Conservation (phyloP, 1,140 invertebrate genomes). For the Heliconius eleuchia region DNA sequence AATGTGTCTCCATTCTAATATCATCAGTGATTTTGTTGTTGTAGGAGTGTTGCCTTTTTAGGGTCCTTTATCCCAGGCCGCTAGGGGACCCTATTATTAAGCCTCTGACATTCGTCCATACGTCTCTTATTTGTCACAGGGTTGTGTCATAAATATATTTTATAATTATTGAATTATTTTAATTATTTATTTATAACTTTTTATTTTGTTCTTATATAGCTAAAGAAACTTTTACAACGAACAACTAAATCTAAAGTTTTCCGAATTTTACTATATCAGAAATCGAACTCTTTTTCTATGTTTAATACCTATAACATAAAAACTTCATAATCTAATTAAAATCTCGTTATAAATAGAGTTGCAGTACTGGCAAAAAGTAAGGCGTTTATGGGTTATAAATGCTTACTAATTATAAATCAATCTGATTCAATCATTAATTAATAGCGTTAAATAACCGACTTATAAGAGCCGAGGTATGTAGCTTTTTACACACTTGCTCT, state of each 20-base stretch:
- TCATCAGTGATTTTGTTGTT: conserved; percentile 6
- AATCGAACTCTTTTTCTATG: not conserved
- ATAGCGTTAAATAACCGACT: not conserved
- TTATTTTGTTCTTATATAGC: too few relatives aligned
- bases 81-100: conserved; percentile 8
- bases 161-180: too few relatives aligned
- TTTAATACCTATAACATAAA: not conserved
- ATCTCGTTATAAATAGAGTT: not conserved
- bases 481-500: not conserved
- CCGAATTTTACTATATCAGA: not conserved
- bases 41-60: not conserved
- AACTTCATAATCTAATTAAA: conserved; percentile 8
- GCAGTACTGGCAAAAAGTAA: not conserved
- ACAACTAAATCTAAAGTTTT: too few relatives aligned
- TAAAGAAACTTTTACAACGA: too few relatives aligned
- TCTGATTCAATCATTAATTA: conserved; percentile 7
- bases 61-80: not conserved
- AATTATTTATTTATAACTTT: too few relatives aligned
- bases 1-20: not conserved
- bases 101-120: conserved; percentile 1
- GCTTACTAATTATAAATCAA: conserved; percentile 10
- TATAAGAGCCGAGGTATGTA: not conserved
- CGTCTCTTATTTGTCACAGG: conserved; percentile 14
- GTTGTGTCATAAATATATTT: not conserved
- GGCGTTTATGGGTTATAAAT: not conserved